Percentiles rank a stretch among this genome's conserved stretches.
Conservation (phyloP, 1,140 invertebrate species). For the Teleogryllus occipitalis region DNA sequence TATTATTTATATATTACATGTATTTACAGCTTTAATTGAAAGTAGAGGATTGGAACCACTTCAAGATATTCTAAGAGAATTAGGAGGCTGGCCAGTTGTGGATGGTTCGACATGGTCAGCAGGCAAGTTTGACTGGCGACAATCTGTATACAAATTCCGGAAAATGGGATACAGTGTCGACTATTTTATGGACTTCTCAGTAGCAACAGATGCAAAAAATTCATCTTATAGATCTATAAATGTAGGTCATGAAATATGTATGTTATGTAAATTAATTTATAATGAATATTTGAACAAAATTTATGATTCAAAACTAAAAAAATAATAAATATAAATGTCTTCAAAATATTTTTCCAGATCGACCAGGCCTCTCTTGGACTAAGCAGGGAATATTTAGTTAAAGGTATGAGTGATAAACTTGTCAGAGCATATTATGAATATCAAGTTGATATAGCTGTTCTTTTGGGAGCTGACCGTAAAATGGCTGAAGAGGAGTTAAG, state of each 20-base stretch:
- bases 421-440: slow-evolving; percentile 73
- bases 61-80: slow-evolving; percentile 54
- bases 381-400: slow-evolving; percentile 80
- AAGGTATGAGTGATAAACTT: slow-evolving; percentile 68
- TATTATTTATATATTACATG: not conserved
- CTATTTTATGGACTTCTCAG: slow-evolving; percentile 87
- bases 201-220: slow-evolving; percentile 85
- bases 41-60: slow-evolving; percentile 60
- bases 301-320: not conserved
- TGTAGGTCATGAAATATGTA: slow-evolving; percentile 47
- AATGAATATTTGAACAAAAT: not conserved
- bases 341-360: slow-evolving; percentile 47
- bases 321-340: too few relatives aligned
- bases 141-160: slow-evolving; percentile 72
- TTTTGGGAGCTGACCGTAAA: slow-evolving; percentile 70
- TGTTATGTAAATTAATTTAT: not conserved
- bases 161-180: slow-evolving; percentile 75
- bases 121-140: slow-evolving; percentile 66
- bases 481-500: slow-evolving; percentile 65
- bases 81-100: slow-evolving; percentile 87
- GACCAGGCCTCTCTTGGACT: slow-evolving; percentile 87
- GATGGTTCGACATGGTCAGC: slow-evolving; percentile 67
- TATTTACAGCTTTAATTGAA: slow-evolving; percentile 46
- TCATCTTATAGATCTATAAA: slow-evolving; percentile 76
- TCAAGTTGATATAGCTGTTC: slow-evolving; percentile 77